These are phyloP conservation scores for Parus major DNA, from an alignment of 2,113 vertebrate species.

Conservation along the genomic window DNA sequence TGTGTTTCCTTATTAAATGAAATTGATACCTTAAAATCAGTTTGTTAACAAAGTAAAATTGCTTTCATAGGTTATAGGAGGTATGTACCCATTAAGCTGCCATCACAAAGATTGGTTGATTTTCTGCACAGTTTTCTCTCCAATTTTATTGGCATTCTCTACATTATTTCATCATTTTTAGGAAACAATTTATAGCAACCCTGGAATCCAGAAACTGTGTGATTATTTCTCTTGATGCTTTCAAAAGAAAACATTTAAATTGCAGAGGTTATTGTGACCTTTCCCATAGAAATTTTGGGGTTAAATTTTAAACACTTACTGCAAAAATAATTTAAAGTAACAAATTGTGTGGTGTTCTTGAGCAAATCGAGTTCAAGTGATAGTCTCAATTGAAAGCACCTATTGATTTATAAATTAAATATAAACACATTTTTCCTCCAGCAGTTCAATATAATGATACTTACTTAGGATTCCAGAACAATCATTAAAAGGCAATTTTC, in stretches of 20 bases:
- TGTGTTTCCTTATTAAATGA: not conserved
- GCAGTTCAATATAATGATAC: not conserved
- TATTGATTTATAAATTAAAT: conserved; percentile 30
- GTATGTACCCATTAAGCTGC: not conserved
- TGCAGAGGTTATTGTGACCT: not conserved
- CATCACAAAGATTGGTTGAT: not conserved
- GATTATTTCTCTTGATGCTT: not conserved
- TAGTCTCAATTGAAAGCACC: not conserved
- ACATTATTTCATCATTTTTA: not conserved
- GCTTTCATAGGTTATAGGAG: not conserved
- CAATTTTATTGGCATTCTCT: not conserved
- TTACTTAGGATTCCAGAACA: not conserved
- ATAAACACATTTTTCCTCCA: conserved; percentile 13
- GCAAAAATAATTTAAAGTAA: not conserved
- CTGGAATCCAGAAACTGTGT: not conserved
- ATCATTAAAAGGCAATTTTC: conserved; percentile 30
- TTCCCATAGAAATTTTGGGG: not conserved
- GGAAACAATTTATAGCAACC: not conserved
- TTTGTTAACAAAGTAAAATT: not conserved
- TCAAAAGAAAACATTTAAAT: not conserved
- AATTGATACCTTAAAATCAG: not conserved
- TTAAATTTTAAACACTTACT: not conserved
- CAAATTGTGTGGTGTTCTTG: not conserved
- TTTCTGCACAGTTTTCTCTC: not conserved
- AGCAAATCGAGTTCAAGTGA: not conserved